Evolutionary conservation across 2,888 invertebrate species (phyloP), one percentile per base, ranked within the genome.

Genomic region (Globia sparganii): DNA sequence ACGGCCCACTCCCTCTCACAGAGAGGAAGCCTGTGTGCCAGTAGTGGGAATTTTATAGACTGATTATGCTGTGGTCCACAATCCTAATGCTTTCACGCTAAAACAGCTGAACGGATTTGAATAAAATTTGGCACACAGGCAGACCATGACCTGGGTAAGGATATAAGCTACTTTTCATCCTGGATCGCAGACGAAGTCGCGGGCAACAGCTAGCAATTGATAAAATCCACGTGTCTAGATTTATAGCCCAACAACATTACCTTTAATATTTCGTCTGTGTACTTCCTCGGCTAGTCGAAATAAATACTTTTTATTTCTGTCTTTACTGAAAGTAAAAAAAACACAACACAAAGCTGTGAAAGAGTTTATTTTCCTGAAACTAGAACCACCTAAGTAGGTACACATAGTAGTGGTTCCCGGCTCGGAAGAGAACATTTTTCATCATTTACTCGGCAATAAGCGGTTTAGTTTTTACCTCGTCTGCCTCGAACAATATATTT

Each of bases 401-500:
- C 84, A 34, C 64, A 62, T 87, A 71, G 92, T 94, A 94, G 87
- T 77, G 89, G 84, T 65, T 66, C 43, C 69, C 74, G 78, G 81
- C 83, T 80, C 78, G 80, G 87, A 84, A 87, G 84, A 87, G 90
- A 87, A 90, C 93, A 94, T 94, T 94, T 94, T 93, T 94, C 94
- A 94, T 94, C 93, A 93, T 94, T 94, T 94, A 91, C 92, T 88
- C 88, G 80, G 91, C 91, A 91, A 91, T 94, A 93, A 93, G 93
- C 94, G 92, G 92, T 92, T 93, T 93, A 93, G 89, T 92, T 92
- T 92, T 91, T 91, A 90, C 89, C 85, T 89, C 89, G 90, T 90
- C 91, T 90, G 90, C 88, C 78, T 86, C 66, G 70, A 85, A 91
- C 92, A 90, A 91, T 93, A 92, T 90, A 92, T 93, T 91, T 87